Percentiles rank a stretch among this genome's conserved stretches.
Conservation (phyloP, 2,113 vertebrate species). For the Leptocoma aspasia region DNA sequence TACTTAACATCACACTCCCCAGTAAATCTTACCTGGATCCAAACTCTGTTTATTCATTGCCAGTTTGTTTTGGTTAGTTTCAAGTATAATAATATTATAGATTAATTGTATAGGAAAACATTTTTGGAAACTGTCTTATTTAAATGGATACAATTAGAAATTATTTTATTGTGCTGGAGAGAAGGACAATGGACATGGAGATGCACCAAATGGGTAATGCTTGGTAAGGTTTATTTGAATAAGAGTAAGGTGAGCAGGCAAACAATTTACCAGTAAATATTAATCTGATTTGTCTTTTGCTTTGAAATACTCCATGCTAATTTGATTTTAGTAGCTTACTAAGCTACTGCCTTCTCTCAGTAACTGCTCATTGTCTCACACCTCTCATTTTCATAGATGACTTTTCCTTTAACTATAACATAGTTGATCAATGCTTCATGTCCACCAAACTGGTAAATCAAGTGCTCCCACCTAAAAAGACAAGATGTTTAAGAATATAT, state of each 20-base stretch:
- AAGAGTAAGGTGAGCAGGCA: neutral
- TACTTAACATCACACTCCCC: neutral
- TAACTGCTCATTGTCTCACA: conserved; percentile 54
- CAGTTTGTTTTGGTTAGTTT: neutral
- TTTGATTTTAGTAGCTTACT: neutral
- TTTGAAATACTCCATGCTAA: neutral
- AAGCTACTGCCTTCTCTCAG: neutral
- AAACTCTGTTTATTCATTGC: neutral
- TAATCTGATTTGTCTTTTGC: neutral
- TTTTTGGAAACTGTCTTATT: neutral
- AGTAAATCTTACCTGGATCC: neutral
- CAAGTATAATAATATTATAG: neutral
- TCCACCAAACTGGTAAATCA: conserved; percentile 96
- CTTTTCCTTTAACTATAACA: conserved; percentile 87
- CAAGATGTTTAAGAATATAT: neutral
- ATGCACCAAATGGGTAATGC: neutral
- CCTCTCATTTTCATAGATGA: conserved; percentile 80
- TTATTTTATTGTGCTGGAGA: neutral
- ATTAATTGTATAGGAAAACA: neutral
- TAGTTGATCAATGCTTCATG: conserved; percentile 87
- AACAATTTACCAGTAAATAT: neutral
- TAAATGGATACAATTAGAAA: neutral
- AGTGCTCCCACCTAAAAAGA: conserved; percentile 90
- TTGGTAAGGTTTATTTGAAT: conserved; percentile 20
- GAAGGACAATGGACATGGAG: neutral